These are phyloP conservation scores for Procambarus clarkii DNA, from an alignment of 1,140 invertebrate genomes.

Conservation along the genomic window DNA sequence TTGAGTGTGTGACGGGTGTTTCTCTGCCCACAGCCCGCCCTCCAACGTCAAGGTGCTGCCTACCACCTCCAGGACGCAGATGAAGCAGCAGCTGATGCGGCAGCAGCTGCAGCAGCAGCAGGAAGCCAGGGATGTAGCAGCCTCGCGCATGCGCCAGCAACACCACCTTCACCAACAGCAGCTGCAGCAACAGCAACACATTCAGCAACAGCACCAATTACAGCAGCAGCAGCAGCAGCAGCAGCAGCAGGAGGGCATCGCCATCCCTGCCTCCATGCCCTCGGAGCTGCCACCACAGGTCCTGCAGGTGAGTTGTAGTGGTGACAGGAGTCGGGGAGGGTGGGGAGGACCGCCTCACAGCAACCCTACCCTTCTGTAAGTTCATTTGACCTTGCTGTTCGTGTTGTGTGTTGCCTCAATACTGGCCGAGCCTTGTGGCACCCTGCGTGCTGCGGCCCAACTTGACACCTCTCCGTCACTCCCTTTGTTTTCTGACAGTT, in stretches of 20 bases:
- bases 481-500: no score
- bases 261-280: slow-evolving; percentile 77
- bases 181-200: slow-evolving; percentile 40
- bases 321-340: no score
- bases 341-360: no score
- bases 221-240: slow-evolving; percentile 73
- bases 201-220: slow-evolving; percentile 48
- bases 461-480: no score
- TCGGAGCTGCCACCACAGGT: slow-evolving; percentile 86
- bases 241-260: slow-evolving; percentile 75
- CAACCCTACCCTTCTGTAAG: no score
- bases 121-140: slow-evolving; percentile 75
- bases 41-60: slow-evolving; percentile 83
- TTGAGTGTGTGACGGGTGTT: neutral
- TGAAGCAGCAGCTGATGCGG: slow-evolving; percentile 90
- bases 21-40: slow-evolving; percentile 81
- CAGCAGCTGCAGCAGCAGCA: slow-evolving; percentile 86
- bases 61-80: slow-evolving; percentile 86
- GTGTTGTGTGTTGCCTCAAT: no score
- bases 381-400: no score
- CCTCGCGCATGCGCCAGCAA: slow-evolving; percentile 68
- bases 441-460: no score
- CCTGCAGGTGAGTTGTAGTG: slow-evolving; percentile 80
- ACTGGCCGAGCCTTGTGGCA: no score
- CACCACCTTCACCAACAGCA: slow-evolving; percentile 73